Evolutionary conservation across 2,113 vertebrate species (phyloP), one percentile per base, ranked within the genome.

Genomic region (Baryphthengus martii): DNA sequence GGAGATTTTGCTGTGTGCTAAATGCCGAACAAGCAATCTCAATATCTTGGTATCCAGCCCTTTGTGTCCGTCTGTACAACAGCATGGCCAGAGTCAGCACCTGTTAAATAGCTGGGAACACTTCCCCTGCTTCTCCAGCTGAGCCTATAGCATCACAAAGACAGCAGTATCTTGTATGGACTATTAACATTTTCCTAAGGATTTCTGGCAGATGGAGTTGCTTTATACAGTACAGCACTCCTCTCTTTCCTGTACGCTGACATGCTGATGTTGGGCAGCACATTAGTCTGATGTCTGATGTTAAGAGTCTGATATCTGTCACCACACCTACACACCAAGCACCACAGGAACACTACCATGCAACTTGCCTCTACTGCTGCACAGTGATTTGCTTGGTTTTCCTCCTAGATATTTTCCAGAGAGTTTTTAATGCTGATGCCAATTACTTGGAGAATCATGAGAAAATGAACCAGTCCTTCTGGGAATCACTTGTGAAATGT

Each of bases 381-480:
- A 33, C 65, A 59, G 35, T 71, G 65, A 74, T 49, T 71, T 37
- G 11, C 49, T 87, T 47, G 7, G 37, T 84, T 95, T 58, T 72
- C 37, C 23, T 72, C 44, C 18, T 76, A 97, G 97, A 75, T 2
- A 0, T 96, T 74, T 93, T 97, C 52, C 93, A 45, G 87, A 86
- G 79, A 35, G 81, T 6, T 76, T 97, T 97, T 92, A 23, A 76
- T 91, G 91, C 52, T 77, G 97, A 97, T 93, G 83, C 67, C 26
- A 62, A 26, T 39, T 88, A 94, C 65, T 82, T 97, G 85, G 90
- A 92, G 89, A 79, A 88, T 9, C 81, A 89, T 17, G 92, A 93
- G 76, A 56, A 93, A 88, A 84, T 8, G 31, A 93, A 88, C 33
- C 70, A 67, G 35, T 58, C 92, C 53, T 97, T 96, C 55, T 96